Evolutionary conservation across 1,140 invertebrate genomes (phyloP), one percentile per base, ranked within the genome.

Genomic region (Meloidogyne chitwoodi): DNA sequence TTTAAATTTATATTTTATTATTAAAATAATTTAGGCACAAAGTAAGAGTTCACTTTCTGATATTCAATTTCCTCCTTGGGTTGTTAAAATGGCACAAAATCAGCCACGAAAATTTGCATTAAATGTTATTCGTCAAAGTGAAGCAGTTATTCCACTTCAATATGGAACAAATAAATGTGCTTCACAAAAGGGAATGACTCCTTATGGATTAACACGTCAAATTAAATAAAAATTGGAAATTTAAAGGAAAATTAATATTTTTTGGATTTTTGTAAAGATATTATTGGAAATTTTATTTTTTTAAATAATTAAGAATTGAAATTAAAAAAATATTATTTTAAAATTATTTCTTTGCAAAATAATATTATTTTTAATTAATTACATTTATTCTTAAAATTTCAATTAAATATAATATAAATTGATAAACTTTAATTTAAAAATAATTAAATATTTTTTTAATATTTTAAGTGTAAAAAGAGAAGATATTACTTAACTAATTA

Each of bases 111-210:
- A 85, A 34, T 90, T 90, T 77, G 82, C 88, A 16, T 82, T 88
- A 44, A 88, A 89, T 69, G 86, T 88, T 14, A 83, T 90, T 24
- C 88, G 89, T 74, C 88, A 88, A 77, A 88, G 90, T 19, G 88
- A 90, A 75, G 89, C 88, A 73, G 88, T 90, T 61, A 90, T 90
- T 81, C 85, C 85, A 22, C 74, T 85, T 11, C 83, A 84, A 68
- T 83, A 83, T 66, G 82, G 82, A 63, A 88, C 88, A 63, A 90
- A 90, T 83, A 88, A 89, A 81, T 89, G 90, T 34, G 90, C 90
- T 10, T 89, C 88, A 24, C 90, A 90, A 75, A 81, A 88, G 31
- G 90, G 90, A 77, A 91, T 91, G 90, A 90, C 88, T 27, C 89
- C 90, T 14, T 90, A 90, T 81, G 90, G 90, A 22, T 88, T 90